phyloP scores from a whole-genome alignment of 2,797 vertebrate genomes.

The Crenichthys baileyi region DNA sequence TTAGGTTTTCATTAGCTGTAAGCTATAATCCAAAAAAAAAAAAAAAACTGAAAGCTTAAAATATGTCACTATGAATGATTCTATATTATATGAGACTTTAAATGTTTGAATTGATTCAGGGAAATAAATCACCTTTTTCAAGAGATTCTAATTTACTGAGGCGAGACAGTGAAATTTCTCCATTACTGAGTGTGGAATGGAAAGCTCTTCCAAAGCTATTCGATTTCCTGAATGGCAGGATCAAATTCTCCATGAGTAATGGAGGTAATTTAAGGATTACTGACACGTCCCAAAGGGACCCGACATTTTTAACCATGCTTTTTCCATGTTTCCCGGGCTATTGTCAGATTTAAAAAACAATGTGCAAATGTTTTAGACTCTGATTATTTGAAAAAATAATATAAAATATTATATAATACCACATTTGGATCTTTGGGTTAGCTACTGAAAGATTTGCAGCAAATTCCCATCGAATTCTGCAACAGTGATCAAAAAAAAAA shows the following conservation, averaged over 20 bases:
- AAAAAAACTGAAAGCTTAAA: no score
- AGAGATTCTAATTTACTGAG: background rate
- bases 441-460: no score
- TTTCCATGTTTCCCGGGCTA: no score
- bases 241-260: background rate
- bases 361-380: background rate
- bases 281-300: background rate
- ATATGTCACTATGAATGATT: no score
- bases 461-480: no score
- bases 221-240: background rate
- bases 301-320: background rate
- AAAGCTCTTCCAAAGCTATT: no score
- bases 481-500: background rate
- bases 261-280: background rate
- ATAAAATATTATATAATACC: background rate
- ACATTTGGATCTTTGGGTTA: background rate
- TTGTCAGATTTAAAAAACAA: background rate
- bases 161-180: background rate
- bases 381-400: background rate
- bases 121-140: background rate
- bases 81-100: no score
- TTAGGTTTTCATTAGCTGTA: no score
- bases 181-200: no score
- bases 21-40: no score
- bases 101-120: background rate